Evolutionary conservation across 2,888 invertebrate genomes (phyloP).

Genomic region (Ichneumoninae sp.): DNA sequence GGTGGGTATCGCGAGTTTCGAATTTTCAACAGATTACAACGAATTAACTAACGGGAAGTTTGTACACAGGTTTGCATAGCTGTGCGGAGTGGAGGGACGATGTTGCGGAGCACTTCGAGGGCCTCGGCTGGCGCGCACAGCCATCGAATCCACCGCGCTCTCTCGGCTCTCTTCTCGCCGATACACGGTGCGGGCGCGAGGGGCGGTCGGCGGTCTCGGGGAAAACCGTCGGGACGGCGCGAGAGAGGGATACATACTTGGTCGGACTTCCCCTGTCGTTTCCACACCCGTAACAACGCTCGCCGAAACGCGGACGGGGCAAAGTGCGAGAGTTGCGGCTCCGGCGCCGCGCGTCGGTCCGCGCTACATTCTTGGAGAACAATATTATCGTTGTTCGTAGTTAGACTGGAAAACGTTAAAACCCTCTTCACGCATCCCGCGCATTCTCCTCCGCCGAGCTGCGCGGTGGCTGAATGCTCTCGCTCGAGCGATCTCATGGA

Average conservation of each 20-base stretch:
- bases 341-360: background rate
- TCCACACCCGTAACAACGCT: background rate
- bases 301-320: too few species aligned
- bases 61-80: constrained; percentile 57
- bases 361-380: background rate
- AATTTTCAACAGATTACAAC: constrained; percentile 78
- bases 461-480: background rate
- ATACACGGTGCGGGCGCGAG: background rate
- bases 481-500: constrained; percentile 44
- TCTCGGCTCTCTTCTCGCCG: background rate
- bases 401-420: background rate
- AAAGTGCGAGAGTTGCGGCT: background rate
- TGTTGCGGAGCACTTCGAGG: constrained; percentile 20
- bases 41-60: constrained; percentile 75
- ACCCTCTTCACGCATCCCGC: constrained; percentile 19
- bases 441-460: constrained; percentile 13
- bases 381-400: constrained; percentile 24
- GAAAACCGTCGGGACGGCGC: constrained; percentile 20
- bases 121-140: background rate
- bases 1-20: constrained; percentile 74
- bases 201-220: constrained; percentile 17
- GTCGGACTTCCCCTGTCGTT: constrained; percentile 4
- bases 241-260: background rate
- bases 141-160: background rate
- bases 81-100: background rate